These are phyloP conservation scores for Gobius niger DNA, from an alignment of 2,113 vertebrate genomes.

Conservation along the genomic window DNA sequence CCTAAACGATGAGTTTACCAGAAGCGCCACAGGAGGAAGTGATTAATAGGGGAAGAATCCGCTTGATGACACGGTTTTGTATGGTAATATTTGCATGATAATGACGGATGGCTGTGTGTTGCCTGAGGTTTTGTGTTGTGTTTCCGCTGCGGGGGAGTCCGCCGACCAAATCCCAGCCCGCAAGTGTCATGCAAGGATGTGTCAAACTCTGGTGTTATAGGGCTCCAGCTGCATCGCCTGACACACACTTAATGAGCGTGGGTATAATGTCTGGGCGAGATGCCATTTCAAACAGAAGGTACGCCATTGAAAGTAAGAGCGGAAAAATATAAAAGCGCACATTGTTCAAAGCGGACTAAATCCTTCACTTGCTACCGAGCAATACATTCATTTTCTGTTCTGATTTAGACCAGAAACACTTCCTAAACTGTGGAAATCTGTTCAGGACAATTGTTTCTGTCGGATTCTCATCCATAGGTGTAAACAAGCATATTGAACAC, in stretches of 20 bases:
- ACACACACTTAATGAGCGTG: constrained; percentile 24
- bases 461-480: too few species aligned
- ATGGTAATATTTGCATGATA: constrained; percentile 68
- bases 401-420: too few species aligned
- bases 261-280: not conserved
- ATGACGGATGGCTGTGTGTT: constrained; percentile 58
- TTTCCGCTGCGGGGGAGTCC: constrained; percentile 62
- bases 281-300: not conserved
- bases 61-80: constrained; percentile 54
- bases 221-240: constrained; percentile 41
- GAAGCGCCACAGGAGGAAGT: constrained; percentile 66
- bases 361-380: too few species aligned
- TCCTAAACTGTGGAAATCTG: too few species aligned
- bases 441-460: too few species aligned
- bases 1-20: constrained; percentile 61
- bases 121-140: constrained; percentile 62
- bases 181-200: constrained; percentile 50
- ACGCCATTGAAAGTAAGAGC: not conserved
- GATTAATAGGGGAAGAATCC: constrained; percentile 67
- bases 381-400: too few species aligned
- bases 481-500: too few species aligned
- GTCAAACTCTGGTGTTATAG: constrained; percentile 33
- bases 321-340: too few species aligned
- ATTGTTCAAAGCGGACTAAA: too few species aligned
- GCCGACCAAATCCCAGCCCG: constrained; percentile 54